Evolutionary conservation across 2,797 vertebrate genomes (phyloP), one percentile per base, ranked within the genome.

Genomic region (Falco peregrinus): DNA sequence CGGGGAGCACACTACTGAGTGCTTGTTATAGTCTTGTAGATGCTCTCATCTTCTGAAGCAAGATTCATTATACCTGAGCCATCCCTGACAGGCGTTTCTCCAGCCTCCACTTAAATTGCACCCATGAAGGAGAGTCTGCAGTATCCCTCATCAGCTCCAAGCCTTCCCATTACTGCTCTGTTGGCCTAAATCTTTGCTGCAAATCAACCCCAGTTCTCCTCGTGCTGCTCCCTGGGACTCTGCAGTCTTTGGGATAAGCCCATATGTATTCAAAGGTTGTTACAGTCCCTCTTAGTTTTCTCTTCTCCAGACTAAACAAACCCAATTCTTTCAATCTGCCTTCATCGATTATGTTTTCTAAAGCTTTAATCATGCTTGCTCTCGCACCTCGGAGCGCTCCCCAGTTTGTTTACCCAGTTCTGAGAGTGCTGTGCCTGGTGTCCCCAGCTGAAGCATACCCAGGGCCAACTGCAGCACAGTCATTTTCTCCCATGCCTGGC

Each of bases 241-340:
- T 43, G 19, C 25, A 57, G 18, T 67, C 53, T 71, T 87, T 65
- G 88, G 64, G 64, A 85, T 29, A 87, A 87, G n/a, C 22, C 65
- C 20, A 81, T 51, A 60, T 41, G 35, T 47, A 77, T 8, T 78
- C 47, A 67, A 95, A 86, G 51, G 28, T 76, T 79, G 39, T 67
- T 93, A 47, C 83, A 60, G 53, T 87, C 90, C 64, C 56, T 93
- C 92, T 91, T 83, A 64, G 53, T 93, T 88, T 89, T 92, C 57
- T 91, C 69, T 89, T 86, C 70, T 89, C 33, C 80, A 96, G 94
- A 95, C 96, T 95, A 95, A 95, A 96, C 79, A 97, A 96, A 90
- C 25, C 25, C 57, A 87, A 7, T 95, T 93, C 73, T 93, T 96
- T 94, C 82, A 65, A 84, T 93, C 82, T 94, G 80, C 65, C 39